Percentiles rank a stretch among this genome's conserved stretches.
Evolutionary conservation across 2,888 invertebrate species (phyloP).

Genomic region (Macaria notata): DNA sequence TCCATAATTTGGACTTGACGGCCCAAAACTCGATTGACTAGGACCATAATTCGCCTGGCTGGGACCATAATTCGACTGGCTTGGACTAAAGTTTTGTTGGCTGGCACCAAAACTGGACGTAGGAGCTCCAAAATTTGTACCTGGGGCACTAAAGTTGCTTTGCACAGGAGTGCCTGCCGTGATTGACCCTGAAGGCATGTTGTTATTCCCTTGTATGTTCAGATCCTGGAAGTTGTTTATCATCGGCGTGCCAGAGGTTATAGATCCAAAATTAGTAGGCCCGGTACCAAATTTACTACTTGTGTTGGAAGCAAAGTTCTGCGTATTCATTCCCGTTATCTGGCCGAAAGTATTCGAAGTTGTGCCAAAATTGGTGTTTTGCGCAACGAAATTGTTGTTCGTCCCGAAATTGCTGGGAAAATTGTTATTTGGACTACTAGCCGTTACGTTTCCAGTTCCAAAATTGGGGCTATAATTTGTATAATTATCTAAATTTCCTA

Average conservation of each 20-base stretch:
- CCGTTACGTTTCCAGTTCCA: background rate
- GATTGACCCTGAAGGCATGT: slow-evolving; percentile 42
- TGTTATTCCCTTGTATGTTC: slow-evolving; percentile 19
- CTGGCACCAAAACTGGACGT: slow-evolving; percentile 4
- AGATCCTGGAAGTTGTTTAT: slow-evolving; percentile 24
- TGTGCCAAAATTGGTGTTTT: slow-evolving; percentile 13
- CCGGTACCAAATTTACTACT: slow-evolving; percentile 8
- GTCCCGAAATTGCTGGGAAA: slow-evolving; percentile 1
- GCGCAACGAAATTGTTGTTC: slow-evolving; percentile 8
- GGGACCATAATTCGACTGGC: slow-evolving; percentile 1
- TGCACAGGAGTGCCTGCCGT: slow-evolving; percentile 53
- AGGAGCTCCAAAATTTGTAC: slow-evolving; percentile 4
- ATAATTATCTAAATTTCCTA: slow-evolving; percentile 17
- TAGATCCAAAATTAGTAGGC: slow-evolving; percentile 33
- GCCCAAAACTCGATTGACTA: slow-evolving; percentile 5
- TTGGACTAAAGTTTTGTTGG: slow-evolving; percentile 1
- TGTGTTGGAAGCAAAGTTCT: slow-evolving; percentile 1
- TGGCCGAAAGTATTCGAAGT: slow-evolving; percentile 8
- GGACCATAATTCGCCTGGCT: slow-evolving; percentile 7
- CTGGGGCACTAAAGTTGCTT: slow-evolving; percentile 10
- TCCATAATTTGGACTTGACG: slow-evolving; percentile 30
- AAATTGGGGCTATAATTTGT: slow-evolving; percentile 12
- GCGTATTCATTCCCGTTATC: slow-evolving; percentile 5
- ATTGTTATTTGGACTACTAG: background rate
- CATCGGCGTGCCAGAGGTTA: slow-evolving; percentile 34